Evolutionary conservation across 2,797 vertebrate species (phyloP).

Genomic region (Columba guinea): DNA sequence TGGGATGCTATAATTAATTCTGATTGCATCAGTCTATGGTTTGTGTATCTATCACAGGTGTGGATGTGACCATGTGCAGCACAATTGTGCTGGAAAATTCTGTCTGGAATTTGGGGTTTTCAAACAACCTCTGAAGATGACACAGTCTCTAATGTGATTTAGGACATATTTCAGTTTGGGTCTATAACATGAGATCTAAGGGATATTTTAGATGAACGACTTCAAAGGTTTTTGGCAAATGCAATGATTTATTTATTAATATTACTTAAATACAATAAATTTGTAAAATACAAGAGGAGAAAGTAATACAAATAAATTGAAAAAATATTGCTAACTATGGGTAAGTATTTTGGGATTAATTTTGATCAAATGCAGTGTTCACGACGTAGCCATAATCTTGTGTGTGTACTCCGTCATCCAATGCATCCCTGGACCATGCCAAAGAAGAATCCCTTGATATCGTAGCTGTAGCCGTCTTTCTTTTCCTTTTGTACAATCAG

Average conservation of each 20-base stretch:
- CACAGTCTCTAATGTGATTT: background rate
- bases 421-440: background rate
- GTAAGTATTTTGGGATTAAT: background rate
- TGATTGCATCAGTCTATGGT: background rate
- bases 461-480: fast-evolving
- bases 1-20: background rate
- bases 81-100: background rate
- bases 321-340: background rate
- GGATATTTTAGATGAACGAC: background rate
- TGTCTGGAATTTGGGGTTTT: background rate
- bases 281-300: background rate
- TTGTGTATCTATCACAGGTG: background rate
- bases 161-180: background rate
- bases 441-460: background rate
- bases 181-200: background rate
- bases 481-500: background rate
- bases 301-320: background rate
- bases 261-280: background rate
- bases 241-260: slow-evolving; percentile 1
- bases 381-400: background rate
- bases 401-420: background rate
- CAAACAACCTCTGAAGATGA: background rate
- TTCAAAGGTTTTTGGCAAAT: slow-evolving; percentile 2
- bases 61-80: background rate
- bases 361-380: slow-evolving; percentile 57